phyloP scores from a whole-genome alignment of 92 coral and sea anemone species.

The Parazoanthus swiftii region DNA sequence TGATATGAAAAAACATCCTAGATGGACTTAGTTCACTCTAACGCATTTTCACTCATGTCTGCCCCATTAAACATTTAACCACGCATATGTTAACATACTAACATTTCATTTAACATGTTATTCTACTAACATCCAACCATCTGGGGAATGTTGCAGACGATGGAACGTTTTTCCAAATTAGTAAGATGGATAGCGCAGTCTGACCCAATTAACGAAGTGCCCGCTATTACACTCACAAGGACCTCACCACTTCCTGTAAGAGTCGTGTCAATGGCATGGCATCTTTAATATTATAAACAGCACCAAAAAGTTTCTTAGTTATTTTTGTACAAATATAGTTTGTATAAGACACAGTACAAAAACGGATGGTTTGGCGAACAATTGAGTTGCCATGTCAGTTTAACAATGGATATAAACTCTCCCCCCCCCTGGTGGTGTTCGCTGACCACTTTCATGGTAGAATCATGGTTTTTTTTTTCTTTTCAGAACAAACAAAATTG shows the following conservation, averaged over 20 bases:
- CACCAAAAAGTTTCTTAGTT: not conserved
- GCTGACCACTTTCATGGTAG: no score
- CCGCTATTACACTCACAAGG: not conserved
- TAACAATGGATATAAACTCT: no score
- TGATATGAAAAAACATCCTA: not conserved
- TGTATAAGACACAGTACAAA: no score
- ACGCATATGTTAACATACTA: not conserved
- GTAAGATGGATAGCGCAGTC: constrained; percentile 10
- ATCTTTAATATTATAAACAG: not conserved
- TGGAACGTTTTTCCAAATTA: constrained; percentile 20
- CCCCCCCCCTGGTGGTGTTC: no score
- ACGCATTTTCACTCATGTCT: not conserved
- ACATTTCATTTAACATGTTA: not conserved
- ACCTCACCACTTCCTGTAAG: constrained; percentile 31
- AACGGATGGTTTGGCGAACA: no score
- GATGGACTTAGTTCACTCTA: no score
- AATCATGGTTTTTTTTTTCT: no score
- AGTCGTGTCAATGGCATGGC: not conserved
- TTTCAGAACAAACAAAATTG: no score
- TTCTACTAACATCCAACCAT: constrained; percentile 14
- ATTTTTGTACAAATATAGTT: no score
- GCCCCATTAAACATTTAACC: not conserved
- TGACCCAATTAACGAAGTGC: not conserved
- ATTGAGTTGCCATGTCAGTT: no score
- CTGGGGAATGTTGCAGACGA: constrained; percentile 27